Evolutionary conservation across 2,888 invertebrate species (phyloP), one percentile per base, ranked within the genome.

Genomic region (Drosophila austrosaltans): DNA sequence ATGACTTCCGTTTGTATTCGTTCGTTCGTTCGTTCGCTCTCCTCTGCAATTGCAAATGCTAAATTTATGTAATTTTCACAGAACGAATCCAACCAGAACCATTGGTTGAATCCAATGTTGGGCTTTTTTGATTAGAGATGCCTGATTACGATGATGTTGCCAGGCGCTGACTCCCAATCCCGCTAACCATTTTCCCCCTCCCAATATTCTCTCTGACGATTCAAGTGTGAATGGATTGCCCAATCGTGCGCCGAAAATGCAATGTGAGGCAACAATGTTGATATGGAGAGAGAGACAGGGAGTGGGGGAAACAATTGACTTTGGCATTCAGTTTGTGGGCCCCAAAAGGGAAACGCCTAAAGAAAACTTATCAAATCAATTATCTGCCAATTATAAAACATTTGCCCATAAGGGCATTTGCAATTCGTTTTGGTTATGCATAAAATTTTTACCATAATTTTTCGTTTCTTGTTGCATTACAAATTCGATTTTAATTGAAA

Each of bases 401-500:
- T 48, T 48, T 48, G 20, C 20, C 3, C 2, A 48, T 25, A n/a
- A 70, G 70, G 20, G 69, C 58, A 70, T 70, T 16, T 10, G 12
- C 10, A 25, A 30, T 62, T 62, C 42, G 39, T 63, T 53, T 48
- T 3, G 20, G 0, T 25, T 48, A 44, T 8, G 12, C 4, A 25
- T 25, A 20, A 3, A 7, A 3, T 25, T 25, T 22, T 42, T 42
- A 42, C 39, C 57, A 36, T 36, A 57, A 57, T 57, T 36, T 36
- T 59, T 59, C 12, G 40, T 66, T 65, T 65, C 22, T 63, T 57
- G 48, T 62, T 73, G 81, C 71, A 73, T 80, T 77, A 70, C 76
- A 78, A 82, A 82, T 80, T 80, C 72, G 69, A 76, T 80, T 82
- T 82, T 85, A 82, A 82, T 82, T 80, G 72, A 82, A 78, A 82